Base-by-base conservation (phyloP, 2,888 invertebrate genomes). In the Megaustenia siamemsis region DNA sequence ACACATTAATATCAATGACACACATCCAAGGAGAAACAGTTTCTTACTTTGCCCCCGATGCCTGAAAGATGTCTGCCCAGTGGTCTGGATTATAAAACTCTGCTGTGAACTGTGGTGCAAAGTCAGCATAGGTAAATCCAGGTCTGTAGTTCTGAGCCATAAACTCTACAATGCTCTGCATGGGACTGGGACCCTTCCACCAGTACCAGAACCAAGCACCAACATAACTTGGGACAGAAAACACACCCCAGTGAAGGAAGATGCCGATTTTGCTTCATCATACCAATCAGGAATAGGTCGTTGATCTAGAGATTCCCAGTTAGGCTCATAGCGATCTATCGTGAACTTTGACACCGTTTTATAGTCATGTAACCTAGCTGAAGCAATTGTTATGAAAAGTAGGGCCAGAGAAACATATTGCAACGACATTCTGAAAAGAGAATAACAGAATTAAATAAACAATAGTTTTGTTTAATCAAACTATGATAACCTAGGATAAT, bases 111-210 rank as follows among this genome's bases (percentile, higher is more conserved):
- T 97, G 78, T 35, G 95, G 95, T 0, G 96, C 98, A 94, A 99
- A 98, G 85, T 98, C 97, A 92, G 97, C 97, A 94, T 99, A 99
- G 0, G 97, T 96, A 91, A 97, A 98, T 78, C 95, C 95, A 3
- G 97, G 97, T 82, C 96, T 96, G 93, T 97, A 98, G 92, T 97
- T 97, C 53, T 96, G 95, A 49, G 95, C 94, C 97, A 99, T 98
- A 93, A 96, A 98, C 24, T 92, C 86, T 5, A 93, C 91, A 35
- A 83, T 40, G 15, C 15, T 32, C n/a, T 18, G 32, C 4, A 24
- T 18, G 38, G 90, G 90, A n/a, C 87, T 89, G 18, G 89, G 84
- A 10, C 79, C 88, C 5, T 89, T 83, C 85, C 90, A 89, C 82
- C 73, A 94, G 85, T 94, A 93, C 94, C 93, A 94, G 86, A 94